Evolutionary conservation across 2,797 vertebrate genomes (phyloP), one percentile per base, ranked within the genome.

Genomic region (Enteromius treurensis): DNA sequence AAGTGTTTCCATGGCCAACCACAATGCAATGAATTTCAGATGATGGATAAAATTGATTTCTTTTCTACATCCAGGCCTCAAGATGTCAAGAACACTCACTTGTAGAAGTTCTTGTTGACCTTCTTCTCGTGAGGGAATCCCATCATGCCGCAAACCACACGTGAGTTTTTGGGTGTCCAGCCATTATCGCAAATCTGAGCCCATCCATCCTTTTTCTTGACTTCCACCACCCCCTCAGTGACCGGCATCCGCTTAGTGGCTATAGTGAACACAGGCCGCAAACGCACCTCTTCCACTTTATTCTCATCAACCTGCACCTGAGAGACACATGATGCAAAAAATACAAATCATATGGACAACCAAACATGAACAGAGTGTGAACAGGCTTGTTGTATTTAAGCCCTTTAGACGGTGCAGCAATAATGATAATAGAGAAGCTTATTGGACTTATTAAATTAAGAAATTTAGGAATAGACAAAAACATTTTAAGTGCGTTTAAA

Each of bases 71-170:
- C 19, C 10, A 9, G 14, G 19, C 21, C 34, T 37, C 40, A 19
- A 32, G 4, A 42, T 62, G 69, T 9, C 45, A 83, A 17, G 26
- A n/a, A 55, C 58, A 90, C 96, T 96, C 92, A 99, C 98, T 95
- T 98, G 95, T 99, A 99, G 92, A 99, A 97, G 92, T 95, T 97
- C 87, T 92, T 95, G 96, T 98, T 99, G 93, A 96, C 94, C 84
- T 96, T 97, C 89, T 93, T 96, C 89, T 98, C 97, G 0, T 95
- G 91, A 0, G 98, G 97, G 90, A 98, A 99, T 82, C 98, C 98
- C 94, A 99, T 91, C 97, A 97, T 97, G 80, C 98, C 98, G 0
- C 98, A 99, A 92, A 99, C 8, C 1, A 99, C 98, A 0, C 62
- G 96, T 21, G 96, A 97, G 94, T 97, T 98, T 86, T 93, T 96